Evolutionary conservation across 2,797 vertebrate genomes (phyloP).

Genomic region (Cynodonichthys magdalenae): DNA sequence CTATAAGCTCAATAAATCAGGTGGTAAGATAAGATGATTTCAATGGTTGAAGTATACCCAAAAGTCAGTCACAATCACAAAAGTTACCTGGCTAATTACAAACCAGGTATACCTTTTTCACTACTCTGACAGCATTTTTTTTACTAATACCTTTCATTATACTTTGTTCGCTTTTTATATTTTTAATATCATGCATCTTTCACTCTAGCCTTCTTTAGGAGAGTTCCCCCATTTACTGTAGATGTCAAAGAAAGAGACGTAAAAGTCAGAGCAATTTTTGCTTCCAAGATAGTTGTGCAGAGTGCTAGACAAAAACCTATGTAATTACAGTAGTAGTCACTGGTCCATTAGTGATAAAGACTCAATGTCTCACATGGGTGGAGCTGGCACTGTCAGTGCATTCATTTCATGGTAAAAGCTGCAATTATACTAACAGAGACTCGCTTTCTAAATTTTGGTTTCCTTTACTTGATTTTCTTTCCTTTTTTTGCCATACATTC

Average conservation of each 20-base stretch:
- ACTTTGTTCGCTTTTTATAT: slow-evolving; percentile 7
- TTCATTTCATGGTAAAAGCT: slow-evolving; percentile 91
- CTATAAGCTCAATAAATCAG: no score
- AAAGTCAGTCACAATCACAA: neutral
- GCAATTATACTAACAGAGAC: slow-evolving; percentile 91
- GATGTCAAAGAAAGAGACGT: slow-evolving; percentile 48
- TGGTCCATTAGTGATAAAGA: slow-evolving; percentile 78
- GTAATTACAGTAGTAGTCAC: slow-evolving; percentile 74
- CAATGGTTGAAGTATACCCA: no score
- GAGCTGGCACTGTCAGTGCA: slow-evolving; percentile 80
- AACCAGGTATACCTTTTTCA: neutral
- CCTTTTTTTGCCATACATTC: slow-evolving; percentile 28
- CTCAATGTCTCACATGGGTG: slow-evolving; percentile 68
- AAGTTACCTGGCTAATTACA: neutral
- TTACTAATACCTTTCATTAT: slow-evolving; percentile 9
- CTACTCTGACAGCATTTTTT: neutral
- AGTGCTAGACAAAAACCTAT: slow-evolving; percentile 68
- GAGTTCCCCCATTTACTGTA: slow-evolving; percentile 19
- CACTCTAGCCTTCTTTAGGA: slow-evolving; percentile 24
- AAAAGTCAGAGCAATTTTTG: slow-evolving; percentile 69
- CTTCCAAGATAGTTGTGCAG: slow-evolving; percentile 58
- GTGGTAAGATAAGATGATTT: no score
- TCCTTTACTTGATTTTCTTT: slow-evolving; percentile 45
- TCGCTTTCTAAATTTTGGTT: slow-evolving; percentile 63
- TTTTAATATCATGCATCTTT: slow-evolving; percentile 6